A percentile compares a stretch with the other conserved stretches of the same genome.
Evolutionary conservation across 2,113 vertebrate genomes (phyloP).

Genomic region (Ciconia boyciana): DNA sequence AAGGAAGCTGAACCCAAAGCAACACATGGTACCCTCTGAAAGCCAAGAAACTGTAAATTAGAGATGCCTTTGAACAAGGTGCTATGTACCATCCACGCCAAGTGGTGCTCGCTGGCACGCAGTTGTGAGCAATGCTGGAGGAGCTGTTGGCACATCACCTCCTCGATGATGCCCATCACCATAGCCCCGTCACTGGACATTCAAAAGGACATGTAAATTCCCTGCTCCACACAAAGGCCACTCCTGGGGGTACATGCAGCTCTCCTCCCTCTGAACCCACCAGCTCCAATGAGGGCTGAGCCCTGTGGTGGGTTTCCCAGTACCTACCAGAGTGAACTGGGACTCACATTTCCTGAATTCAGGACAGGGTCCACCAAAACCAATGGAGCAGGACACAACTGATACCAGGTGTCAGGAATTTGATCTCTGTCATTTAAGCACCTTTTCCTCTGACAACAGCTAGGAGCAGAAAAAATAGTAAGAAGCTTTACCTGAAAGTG

Average conservation of each 20-base stretch:
- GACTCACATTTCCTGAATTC: not conserved
- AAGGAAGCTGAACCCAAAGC: conserved; percentile 27
- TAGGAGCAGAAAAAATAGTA: not conserved
- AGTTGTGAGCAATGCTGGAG: not conserved
- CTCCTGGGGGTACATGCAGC: not conserved
- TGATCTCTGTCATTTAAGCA: not conserved
- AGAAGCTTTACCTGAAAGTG: not conserved
- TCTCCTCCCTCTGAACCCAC: not conserved
- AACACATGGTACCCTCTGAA: conserved; percentile 6
- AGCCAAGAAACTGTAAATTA: conserved; percentile 57
- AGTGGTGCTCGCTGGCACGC: not conserved
- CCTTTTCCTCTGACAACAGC: not conserved
- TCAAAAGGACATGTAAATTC: not conserved
- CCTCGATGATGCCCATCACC: not conserved
- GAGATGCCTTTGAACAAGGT: conserved; percentile 24
- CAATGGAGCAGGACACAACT: not conserved
- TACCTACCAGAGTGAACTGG: not conserved
- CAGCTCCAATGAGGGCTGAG: not conserved
- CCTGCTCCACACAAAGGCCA: not conserved
- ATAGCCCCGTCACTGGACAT: not conserved
- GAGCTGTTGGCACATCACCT: not conserved
- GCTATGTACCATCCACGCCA: not conserved
- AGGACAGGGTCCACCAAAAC: not conserved
- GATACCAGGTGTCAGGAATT: not conserved
- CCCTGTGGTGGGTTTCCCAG: not conserved